A percentile compares a stretch with the other conserved stretches of the same genome.
Conservation (phyloP, 2,797 vertebrate genomes). For the Ibycter americanus region DNA sequence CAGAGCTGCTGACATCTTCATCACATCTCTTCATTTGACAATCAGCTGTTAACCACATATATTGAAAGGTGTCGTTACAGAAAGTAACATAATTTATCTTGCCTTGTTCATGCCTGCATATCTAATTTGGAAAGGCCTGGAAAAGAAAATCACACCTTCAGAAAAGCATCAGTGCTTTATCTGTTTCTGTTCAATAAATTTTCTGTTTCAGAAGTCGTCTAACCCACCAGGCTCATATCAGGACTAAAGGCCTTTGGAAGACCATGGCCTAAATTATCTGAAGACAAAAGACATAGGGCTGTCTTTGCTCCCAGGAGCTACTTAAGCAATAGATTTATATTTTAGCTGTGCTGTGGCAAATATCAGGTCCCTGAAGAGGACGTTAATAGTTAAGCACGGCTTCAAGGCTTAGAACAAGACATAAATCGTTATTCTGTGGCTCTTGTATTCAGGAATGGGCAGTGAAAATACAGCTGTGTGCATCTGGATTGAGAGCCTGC, state of each 20-base stretch:
- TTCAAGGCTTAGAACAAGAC: not conserved
- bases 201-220: not conserved
- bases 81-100: not conserved
- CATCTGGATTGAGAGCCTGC: not conserved
- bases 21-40: not conserved
- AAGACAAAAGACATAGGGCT: not conserved
- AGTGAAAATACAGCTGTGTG: not conserved
- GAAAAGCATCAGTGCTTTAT: not conserved
- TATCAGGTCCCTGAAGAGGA: not conserved
- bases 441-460: not conserved
- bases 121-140: not conserved
- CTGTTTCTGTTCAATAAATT: not conserved
- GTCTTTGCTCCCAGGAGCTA: not conserved
- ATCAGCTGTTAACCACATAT: not conserved
- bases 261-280: not conserved
- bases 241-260: not conserved
- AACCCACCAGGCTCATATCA: not conserved
- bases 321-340: not conserved
- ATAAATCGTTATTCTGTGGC: not conserved
- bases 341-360: not conserved
- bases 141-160: not conserved
- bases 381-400: not conserved
- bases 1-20: not conserved
- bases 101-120: not conserved
- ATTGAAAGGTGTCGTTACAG: not conserved